Conservation (phyloP, 2,888 invertebrate genomes). For the Fissipunctia ypsillon region DNA sequence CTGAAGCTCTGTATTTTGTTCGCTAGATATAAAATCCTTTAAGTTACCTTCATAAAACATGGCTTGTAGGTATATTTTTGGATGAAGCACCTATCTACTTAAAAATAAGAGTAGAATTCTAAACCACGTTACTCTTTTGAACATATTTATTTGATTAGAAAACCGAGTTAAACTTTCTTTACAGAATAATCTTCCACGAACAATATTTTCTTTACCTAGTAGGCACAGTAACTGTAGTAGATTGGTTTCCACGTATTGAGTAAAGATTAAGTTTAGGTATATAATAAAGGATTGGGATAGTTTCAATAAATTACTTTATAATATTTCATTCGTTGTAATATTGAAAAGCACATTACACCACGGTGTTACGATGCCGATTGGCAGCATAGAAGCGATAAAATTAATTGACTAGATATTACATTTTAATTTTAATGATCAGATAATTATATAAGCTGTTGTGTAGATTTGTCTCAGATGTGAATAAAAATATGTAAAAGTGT, state of each 20-base stretch:
- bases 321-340: neutral
- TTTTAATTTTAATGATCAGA: neutral
- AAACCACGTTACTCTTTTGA: neutral
- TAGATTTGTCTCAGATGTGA: neutral
- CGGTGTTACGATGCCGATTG: neutral
- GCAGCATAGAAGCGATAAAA: neutral
- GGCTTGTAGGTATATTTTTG: neutral
- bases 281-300: neutral
- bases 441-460: neutral
- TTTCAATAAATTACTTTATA: too few relatives aligned
- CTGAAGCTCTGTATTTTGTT: conserved; percentile 22
- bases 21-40: neutral
- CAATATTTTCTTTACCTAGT: neutral
- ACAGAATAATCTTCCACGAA: neutral
- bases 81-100: too few relatives aligned
- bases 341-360: neutral
- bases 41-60: neutral
- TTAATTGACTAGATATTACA: neutral
- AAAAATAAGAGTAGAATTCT: neutral
- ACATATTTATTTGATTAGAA: neutral
- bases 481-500: too few relatives aligned
- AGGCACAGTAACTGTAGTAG: neutral
- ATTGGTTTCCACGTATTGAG: neutral
- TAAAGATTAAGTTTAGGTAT: neutral
- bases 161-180: neutral